phyloP scores from a whole-genome alignment of 2,797 vertebrate species.

The Pseudocheirus occidentalis region DNA sequence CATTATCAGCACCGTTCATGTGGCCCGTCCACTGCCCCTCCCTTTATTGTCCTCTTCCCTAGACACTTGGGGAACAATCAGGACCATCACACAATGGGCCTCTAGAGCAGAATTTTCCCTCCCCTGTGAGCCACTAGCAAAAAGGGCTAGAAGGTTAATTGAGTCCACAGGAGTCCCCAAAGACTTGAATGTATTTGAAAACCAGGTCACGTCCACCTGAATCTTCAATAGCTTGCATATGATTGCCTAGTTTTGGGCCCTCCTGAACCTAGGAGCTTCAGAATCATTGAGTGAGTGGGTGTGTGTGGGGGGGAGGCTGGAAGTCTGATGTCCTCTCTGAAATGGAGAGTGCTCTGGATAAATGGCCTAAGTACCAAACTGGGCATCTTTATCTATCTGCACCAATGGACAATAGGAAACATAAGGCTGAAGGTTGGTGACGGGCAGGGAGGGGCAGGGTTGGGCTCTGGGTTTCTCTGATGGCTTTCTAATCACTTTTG shows the following conservation, averaged over 20 bases:
- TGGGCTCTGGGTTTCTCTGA: neutral
- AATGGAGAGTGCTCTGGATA: neutral
- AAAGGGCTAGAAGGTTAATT: neutral
- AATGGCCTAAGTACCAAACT: neutral
- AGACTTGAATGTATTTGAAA: neutral
- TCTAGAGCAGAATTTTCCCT: neutral
- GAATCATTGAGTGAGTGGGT: neutral
- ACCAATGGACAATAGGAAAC: neutral
- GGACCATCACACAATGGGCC: neutral
- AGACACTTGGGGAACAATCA: neutral
- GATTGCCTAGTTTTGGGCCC: neutral
- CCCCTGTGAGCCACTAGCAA: neutral
- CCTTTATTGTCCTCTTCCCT: slow-evolving; percentile 1
- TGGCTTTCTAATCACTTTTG: slow-evolving; percentile 7
- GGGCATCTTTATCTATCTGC: neutral
- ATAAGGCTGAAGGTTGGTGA: neutral
- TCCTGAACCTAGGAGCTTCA: neutral
- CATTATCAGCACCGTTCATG: neutral
- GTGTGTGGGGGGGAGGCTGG: neutral
- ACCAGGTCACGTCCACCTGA: neutral
- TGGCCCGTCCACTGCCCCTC: neutral
- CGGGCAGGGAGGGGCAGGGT: neutral
- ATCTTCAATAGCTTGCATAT: neutral
- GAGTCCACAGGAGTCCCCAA: neutral
- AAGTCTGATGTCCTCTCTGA: neutral